Conservation (phyloP, 2,888 invertebrate species). For the Drosophila algonquin region DNA sequence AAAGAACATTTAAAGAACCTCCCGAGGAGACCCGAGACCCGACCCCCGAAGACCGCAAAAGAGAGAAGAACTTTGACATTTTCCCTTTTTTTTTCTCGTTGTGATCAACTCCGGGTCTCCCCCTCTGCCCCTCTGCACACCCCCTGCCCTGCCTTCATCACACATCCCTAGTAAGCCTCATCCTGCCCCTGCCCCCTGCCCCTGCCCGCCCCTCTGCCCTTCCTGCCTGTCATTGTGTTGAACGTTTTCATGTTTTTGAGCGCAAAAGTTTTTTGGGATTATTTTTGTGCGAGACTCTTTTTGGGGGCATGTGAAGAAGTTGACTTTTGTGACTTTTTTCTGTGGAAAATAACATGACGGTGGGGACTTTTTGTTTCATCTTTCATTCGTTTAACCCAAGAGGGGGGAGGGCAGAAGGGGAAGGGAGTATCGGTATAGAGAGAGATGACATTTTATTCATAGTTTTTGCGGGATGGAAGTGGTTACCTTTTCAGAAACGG, state of each 20-base stretch:
- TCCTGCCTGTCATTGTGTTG: slow-evolving; percentile 57
- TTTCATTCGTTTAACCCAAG: slow-evolving; percentile 11
- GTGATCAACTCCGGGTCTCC: slow-evolving; percentile 63
- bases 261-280: slow-evolving; percentile 74
- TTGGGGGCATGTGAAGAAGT: slow-evolving; percentile 69
- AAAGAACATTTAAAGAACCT: slow-evolving; percentile 76
- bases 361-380: slow-evolving; percentile 69
- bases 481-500: slow-evolving; percentile 50
- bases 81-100: slow-evolving; percentile 65
- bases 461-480: slow-evolving; percentile 35
- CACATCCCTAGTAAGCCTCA: slow-evolving; percentile 6
- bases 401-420: neutral
- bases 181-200: slow-evolving; percentile 8
- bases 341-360: slow-evolving; percentile 66
- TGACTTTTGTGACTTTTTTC: slow-evolving; percentile 74
- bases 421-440: neutral
- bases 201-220: neutral
- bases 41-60: slow-evolving; percentile 63
- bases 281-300: slow-evolving; percentile 73
- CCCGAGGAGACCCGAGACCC: neutral
- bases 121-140: slow-evolving; percentile 26
- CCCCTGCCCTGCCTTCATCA: slow-evolving; percentile 1
- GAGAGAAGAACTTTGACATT: slow-evolving; percentile 77
- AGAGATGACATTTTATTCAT: slow-evolving; percentile 36
- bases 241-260: slow-evolving; percentile 73